These are phyloP conservation scores for Hypothenemus hampei DNA, from an alignment of 1,140 invertebrate genomes.

Conservation along the genomic window DNA sequence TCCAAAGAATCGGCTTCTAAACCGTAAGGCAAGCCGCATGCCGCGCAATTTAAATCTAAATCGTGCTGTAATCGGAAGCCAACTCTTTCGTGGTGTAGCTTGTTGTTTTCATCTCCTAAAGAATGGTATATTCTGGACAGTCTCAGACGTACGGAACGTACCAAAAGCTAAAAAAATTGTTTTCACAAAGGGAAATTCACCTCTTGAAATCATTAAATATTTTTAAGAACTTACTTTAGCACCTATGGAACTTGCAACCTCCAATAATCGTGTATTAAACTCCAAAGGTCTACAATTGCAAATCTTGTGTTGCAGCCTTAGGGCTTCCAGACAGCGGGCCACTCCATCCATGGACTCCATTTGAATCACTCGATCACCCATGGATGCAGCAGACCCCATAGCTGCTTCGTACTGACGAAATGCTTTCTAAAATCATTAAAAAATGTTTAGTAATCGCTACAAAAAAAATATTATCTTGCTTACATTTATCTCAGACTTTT, in stretches of 20 bases:
- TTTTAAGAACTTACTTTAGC: constrained; percentile 72
- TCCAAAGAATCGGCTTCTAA: constrained; percentile 68
- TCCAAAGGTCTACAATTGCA: constrained; percentile 73
- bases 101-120: constrained; percentile 74
- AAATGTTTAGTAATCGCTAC: background rate
- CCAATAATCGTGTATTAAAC: constrained; percentile 73
- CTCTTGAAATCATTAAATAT: too few species aligned
- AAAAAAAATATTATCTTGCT: background rate
- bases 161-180: constrained; percentile 57
- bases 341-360: constrained; percentile 86
- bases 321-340: constrained; percentile 69
- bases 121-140: constrained; percentile 73
- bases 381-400: constrained; percentile 71
- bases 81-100: constrained; percentile 64
- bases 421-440: constrained; percentile 52
- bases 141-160: constrained; percentile 68
- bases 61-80: constrained; percentile 66
- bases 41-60: constrained; percentile 68
- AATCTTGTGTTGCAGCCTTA: constrained; percentile 72
- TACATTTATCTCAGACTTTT: constrained; percentile 71
- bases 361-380: constrained; percentile 74
- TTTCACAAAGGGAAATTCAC: too few species aligned
- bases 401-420: constrained; percentile 76
- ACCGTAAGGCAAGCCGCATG: constrained; percentile 69
- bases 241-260: constrained; percentile 74